Evolutionary conservation across 2,113 vertebrate species (phyloP).

Genomic region (Gadus chalcogrammus): DNA sequence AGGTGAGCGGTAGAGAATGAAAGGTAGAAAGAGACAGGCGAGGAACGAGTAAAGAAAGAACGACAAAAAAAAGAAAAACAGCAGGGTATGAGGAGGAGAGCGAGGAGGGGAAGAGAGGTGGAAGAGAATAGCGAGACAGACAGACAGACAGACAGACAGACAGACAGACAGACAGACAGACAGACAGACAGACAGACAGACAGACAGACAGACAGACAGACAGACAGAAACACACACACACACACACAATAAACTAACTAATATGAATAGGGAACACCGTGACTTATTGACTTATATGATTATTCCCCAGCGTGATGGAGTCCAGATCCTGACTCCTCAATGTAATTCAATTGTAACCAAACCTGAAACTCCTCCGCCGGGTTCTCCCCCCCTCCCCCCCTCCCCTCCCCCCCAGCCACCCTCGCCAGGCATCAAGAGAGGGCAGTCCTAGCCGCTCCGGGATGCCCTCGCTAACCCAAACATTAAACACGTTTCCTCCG

Average conservation of each 20-base stretch:
- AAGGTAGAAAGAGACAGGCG: neutral
- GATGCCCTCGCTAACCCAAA: conserved; percentile 51
- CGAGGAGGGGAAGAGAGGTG: conserved; percentile 27
- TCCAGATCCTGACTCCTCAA: conserved; percentile 24
- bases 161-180: no score
- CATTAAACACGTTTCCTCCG: conserved; percentile 64
- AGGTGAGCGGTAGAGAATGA: neutral
- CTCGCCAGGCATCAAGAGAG: conserved; percentile 33
- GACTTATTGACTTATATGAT: conserved; percentile 1
- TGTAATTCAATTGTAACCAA: conserved; percentile 60
- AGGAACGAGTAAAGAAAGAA: no score
- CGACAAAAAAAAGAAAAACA: neutral
- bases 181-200: no score
- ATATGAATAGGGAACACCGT: neutral
- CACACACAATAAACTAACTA: neutral
- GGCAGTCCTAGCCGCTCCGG: conserved; percentile 44
- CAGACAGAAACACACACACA: neutral
- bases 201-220: neutral
- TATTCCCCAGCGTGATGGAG: conserved; percentile 7
- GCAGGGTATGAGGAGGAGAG: conserved; percentile 14
- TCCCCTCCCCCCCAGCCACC: conserved; percentile 34
- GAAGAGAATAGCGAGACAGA: no score
- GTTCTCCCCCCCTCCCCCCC: neutral
- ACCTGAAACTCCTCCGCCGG: conserved; percentile 40
- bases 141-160: neutral